phyloP scores from a whole-genome alignment of 1,140 invertebrate genomes.

The Monochamus saltuarius region DNA sequence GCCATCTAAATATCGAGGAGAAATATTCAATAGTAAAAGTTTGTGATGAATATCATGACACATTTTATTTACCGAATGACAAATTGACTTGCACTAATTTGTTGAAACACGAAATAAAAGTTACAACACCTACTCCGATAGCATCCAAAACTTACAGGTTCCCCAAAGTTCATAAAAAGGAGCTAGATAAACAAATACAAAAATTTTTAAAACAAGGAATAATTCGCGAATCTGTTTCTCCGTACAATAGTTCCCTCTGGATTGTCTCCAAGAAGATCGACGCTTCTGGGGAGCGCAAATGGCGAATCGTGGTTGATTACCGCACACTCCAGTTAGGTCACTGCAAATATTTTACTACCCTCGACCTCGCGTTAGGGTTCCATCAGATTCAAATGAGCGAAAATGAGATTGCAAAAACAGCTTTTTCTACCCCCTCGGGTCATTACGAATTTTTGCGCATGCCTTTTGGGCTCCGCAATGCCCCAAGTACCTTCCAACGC shows the following conservation, averaged over 20 bases:
- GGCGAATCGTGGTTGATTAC: slow-evolving; percentile 50
- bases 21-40: too few relatives aligned
- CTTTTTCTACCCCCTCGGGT: too few relatives aligned
- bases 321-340: slow-evolving; percentile 49
- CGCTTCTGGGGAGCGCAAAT: slow-evolving; percentile 49
- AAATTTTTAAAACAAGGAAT: slow-evolving; percentile 51
- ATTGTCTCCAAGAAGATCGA: slow-evolving; percentile 51
- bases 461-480: slow-evolving; percentile 6
- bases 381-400: slow-evolving; percentile 54
- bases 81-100: slow-evolving; percentile 26
- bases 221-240: slow-evolving; percentile 45
- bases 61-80: slow-evolving; percentile 35
- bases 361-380: slow-evolving; percentile 56
- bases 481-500: slow-evolving; percentile 31
- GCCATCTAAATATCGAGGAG: too few relatives aligned
- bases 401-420: too few relatives aligned
- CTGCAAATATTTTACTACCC: slow-evolving; percentile 53
- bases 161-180: slow-evolving; percentile 47
- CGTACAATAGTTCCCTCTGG: slow-evolving; percentile 48
- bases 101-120: slow-evolving; percentile 39
- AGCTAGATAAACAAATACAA: slow-evolving; percentile 49
- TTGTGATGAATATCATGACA: slow-evolving; percentile 33
- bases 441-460: slow-evolving; percentile 25
- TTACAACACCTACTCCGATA: slow-evolving; percentile 35
- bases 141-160: slow-evolving; percentile 44